A percentile compares a stretch with the other conserved stretches of the same genome.
phyloP scores from a whole-genome alignment of 2,797 vertebrate genomes.

The Anabas testudineus region DNA sequence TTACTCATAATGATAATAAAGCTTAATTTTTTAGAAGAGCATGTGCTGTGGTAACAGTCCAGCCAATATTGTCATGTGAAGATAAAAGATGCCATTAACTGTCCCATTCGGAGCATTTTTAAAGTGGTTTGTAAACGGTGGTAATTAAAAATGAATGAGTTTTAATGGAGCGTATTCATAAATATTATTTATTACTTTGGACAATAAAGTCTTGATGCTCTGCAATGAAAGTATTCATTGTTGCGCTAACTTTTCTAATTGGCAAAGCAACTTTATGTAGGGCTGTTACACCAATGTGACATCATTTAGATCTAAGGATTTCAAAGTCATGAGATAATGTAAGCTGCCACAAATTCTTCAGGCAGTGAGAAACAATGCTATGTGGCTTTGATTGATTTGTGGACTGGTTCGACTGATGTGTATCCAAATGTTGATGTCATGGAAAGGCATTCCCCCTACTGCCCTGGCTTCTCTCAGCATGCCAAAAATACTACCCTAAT shows the following conservation, averaged over 20 bases:
- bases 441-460: conserved; percentile 71
- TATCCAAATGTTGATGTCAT: conserved; percentile 78
- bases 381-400: conserved; percentile 72
- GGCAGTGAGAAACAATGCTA: conserved; percentile 53
- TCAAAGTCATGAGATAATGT: conserved; percentile 67
- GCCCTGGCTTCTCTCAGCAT: conserved; percentile 58
- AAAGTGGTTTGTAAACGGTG: neutral
- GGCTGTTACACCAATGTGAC: conserved; percentile 36
- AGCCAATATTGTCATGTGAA: too few species aligned
- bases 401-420: conserved; percentile 68
- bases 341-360: conserved; percentile 62
- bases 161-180: conserved; percentile 48
- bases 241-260: conserved; percentile 41
- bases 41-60: too few species aligned
- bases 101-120: conserved; percentile 11
- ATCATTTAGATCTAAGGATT: conserved; percentile 58
- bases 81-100: too few species aligned
- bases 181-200: conserved; percentile 47
- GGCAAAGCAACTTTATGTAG: conserved; percentile 44
- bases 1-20: too few species aligned
- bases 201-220: conserved; percentile 31
- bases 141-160: conserved; percentile 38
- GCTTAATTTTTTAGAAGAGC: too few species aligned
- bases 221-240: conserved; percentile 35
- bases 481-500: conserved; percentile 78